Conservation (phyloP, 1,140 invertebrate genomes). For the Bilobella aurantiaca region DNA sequence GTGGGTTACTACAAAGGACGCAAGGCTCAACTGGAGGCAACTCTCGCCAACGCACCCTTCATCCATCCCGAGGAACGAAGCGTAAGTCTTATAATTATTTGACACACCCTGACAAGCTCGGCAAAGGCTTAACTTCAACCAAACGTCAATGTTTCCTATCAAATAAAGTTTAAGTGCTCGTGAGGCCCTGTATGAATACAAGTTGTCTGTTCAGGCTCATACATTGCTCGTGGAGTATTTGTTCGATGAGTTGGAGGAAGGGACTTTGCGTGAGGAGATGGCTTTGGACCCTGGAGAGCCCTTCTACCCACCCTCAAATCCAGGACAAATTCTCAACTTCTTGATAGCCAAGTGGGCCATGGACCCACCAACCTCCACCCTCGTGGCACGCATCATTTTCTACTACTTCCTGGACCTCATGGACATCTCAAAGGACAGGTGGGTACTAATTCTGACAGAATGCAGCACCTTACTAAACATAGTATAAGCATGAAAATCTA, state of each 20-base stretch:
- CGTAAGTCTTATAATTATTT: conserved; percentile 9
- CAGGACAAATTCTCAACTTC: conserved; percentile 29
- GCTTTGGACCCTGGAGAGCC: conserved; percentile 14
- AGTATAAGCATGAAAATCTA: no score
- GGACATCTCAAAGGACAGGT: background rate
- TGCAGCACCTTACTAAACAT: no score
- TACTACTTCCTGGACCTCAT: conserved; percentile 7
- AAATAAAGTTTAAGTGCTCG: background rate
- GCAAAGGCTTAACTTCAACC: background rate
- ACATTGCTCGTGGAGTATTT: conserved; percentile 30
- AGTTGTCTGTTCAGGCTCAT: conserved; percentile 10
- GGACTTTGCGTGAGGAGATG: conserved; percentile 21
- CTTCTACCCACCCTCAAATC: conserved; percentile 30
- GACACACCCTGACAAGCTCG: no score
- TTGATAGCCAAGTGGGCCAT: conserved; percentile 19
- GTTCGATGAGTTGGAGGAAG: conserved; percentile 21
- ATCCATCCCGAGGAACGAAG: conserved; percentile 19
- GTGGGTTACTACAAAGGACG: conserved; percentile 12
- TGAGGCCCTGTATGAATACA: background rate
- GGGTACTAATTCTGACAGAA: no score
- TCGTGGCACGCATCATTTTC: conserved; percentile 11
- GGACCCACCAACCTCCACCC: conserved; percentile 11
- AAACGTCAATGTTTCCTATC: background rate
- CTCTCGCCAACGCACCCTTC: conserved; percentile 16
- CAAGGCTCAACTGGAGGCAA: conserved; percentile 11